Evolutionary conservation across 2,113 vertebrate species (phyloP), one percentile per base, ranked within the genome.

Genomic region (Trichomycterus rosablanca): DNA sequence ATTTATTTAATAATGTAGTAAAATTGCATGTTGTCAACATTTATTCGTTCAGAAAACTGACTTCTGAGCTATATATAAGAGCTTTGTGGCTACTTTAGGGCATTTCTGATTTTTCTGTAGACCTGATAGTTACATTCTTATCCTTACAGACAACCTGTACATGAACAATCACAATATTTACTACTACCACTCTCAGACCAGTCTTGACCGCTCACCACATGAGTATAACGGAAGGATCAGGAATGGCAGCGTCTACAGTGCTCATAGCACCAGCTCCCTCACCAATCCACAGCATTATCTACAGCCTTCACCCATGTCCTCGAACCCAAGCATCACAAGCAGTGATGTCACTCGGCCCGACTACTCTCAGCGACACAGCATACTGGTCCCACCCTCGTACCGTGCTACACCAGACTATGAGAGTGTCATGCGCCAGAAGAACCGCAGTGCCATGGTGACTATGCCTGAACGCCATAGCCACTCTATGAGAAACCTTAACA

Each of bases 111-210:
- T 15, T 40, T 23, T 11, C 10, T 20, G 1, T 4, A 16, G 22
- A 48, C 1, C 18, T 50, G 16, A 32, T 7, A 2, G 5, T 1
- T 32, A 37, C 68, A 50, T 60, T 15, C 30, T 62, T 72, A 58
- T 2, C 58, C 73, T 78, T 7, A 11, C 85, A 99, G 96, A 99
- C 77, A 99, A 97, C 80, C 89, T 98, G 63, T 98, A 95, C 82
- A 84, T 93, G 80, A 90, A 88, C 88, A 94, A 63, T 76, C 93
- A 98, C 83, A 97, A 97, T 0, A 94, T 93, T 58, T 98, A 88
- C 78, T 97, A 92, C 74, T 96, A 91, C 75, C 95, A 96, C 79
- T 99, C 96, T 44, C 96, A 97, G 83, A 97, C 93, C 57, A 98
- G 95, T 72, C 70, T 99, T 77, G 96, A 99, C 67, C 86, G 90